Percentiles rank a stretch among this genome's conserved stretches.
Evolutionary conservation across 1,140 invertebrate genomes (phyloP).

Genomic region (Anoplophora glabripennis): DNA sequence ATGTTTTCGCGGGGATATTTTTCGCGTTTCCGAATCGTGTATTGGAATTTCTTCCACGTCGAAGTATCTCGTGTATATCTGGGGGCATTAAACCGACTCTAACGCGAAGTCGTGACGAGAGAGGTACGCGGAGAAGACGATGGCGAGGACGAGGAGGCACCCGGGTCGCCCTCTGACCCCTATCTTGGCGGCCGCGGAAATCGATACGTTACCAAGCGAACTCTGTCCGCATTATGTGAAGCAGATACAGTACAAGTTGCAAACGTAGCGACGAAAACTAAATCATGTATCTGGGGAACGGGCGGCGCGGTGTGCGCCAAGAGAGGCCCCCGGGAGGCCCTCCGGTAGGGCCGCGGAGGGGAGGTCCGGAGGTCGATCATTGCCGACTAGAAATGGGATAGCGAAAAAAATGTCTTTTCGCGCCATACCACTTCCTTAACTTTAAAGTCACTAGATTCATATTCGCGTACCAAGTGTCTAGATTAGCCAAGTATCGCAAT

Average conservation of each 20-base stretch:
- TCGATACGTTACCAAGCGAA: constrained; percentile 41
- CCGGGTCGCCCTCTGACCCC: constrained; percentile 45
- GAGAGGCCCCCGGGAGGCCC: not conserved
- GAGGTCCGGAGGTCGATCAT: too few species aligned
- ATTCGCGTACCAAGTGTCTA: too few species aligned
- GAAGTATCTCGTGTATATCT: not conserved
- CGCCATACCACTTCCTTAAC: too few species aligned
- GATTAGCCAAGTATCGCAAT: too few species aligned
- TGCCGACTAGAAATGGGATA: too few species aligned
- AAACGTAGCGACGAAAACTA: not conserved
- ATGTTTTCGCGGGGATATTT: too few species aligned
- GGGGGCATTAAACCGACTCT: not conserved
- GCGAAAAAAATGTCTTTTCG: too few species aligned
- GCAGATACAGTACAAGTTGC: constrained; percentile 2
- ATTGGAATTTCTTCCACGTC: not conserved
- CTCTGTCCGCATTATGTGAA: constrained; percentile 10
- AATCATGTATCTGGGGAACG: constrained; percentile 11
- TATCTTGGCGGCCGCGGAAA: constrained; percentile 45
- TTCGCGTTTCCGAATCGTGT: not conserved
- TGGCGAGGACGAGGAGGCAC: constrained; percentile 12
- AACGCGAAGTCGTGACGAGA: constrained; percentile 6
- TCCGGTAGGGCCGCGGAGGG: too few species aligned
- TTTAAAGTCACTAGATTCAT: too few species aligned
- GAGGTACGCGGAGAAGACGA: constrained; percentile 18
- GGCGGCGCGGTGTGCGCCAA: not conserved